Conservation (phyloP, 2,797 vertebrate genomes). For the Alca torda region DNA sequence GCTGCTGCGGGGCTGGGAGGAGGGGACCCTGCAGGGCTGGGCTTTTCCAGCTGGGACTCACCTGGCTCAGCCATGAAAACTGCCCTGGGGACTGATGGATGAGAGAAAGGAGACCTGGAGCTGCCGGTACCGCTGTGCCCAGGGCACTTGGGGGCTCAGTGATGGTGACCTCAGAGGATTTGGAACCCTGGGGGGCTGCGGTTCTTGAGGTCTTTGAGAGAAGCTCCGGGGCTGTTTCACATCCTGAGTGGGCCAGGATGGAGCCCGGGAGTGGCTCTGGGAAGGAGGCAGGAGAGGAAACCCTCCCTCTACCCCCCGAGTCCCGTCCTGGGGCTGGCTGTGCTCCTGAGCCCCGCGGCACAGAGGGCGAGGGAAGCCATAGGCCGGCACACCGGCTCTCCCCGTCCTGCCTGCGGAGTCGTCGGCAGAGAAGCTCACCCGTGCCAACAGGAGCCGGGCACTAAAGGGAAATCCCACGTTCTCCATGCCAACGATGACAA, state of each 20-base stretch:
- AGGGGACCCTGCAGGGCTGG: neutral
- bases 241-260: neutral
- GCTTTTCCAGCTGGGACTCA: neutral
- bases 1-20: neutral
- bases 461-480: neutral
- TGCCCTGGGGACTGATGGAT: neutral
- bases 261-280: neutral
- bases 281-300: neutral
- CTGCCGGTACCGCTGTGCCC: neutral
- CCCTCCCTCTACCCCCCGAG: neutral
- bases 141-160: fast-evolving
- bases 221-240: neutral
- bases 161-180: neutral
- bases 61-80: neutral
- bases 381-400: neutral
- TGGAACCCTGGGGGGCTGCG: neutral
- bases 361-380: neutral
- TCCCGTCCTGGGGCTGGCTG: fast-evolving
- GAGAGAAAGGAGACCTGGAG: neutral
- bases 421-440: neutral
- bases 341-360: neutral
- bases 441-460: fast-evolving
- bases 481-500: neutral
- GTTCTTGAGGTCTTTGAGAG: neutral
- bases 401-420: neutral